phyloP scores from a whole-genome alignment of 2,888 invertebrate species.

The Invenusta paracnida region DNA sequence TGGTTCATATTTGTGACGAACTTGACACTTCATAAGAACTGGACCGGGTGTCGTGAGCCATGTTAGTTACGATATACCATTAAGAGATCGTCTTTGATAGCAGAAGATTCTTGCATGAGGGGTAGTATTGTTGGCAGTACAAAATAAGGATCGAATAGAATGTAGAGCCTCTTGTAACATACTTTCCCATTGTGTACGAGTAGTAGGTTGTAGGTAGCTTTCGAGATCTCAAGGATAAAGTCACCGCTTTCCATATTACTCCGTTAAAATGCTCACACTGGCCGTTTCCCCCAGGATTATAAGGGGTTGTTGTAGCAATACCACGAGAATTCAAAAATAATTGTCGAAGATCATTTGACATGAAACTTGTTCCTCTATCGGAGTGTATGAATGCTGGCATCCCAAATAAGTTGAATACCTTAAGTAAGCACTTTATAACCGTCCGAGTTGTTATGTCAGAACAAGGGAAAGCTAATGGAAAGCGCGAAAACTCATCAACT shows the following conservation, averaged over 20 bases:
- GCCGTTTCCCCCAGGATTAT: conserved; percentile 46
- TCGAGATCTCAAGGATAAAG: conserved; percentile 40
- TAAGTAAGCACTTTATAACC: conserved; percentile 44
- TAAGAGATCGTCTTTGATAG: conserved; percentile 28
- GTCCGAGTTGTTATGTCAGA: conserved; percentile 44
- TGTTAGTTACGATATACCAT: conserved; percentile 30
- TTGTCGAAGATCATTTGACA: conserved; percentile 45
- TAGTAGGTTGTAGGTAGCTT: conserved; percentile 12
- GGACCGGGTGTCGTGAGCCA: conserved; percentile 42
- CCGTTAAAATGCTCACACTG: conserved; percentile 46
- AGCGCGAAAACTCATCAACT: conserved; percentile 48
- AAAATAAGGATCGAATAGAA: conserved; percentile 46
- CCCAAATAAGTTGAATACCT: conserved; percentile 47
- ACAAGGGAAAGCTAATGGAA: conserved; percentile 48
- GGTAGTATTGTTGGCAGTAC: conserved; percentile 42
- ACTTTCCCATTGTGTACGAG: no score
- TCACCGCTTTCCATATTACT: conserved; percentile 46
- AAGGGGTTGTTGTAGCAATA: conserved; percentile 45
- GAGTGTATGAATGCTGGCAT: conserved; percentile 46
- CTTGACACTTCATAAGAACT: conserved; percentile 43
- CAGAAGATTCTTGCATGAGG: conserved; percentile 44
- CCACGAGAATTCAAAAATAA: conserved; percentile 38
- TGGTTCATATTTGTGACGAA: conserved; percentile 40
- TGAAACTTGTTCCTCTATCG: conserved; percentile 47
- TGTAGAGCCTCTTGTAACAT: conserved; percentile 46